Conservation (phyloP, 1,140 invertebrate species). For the Drosophila funebris region DNA sequence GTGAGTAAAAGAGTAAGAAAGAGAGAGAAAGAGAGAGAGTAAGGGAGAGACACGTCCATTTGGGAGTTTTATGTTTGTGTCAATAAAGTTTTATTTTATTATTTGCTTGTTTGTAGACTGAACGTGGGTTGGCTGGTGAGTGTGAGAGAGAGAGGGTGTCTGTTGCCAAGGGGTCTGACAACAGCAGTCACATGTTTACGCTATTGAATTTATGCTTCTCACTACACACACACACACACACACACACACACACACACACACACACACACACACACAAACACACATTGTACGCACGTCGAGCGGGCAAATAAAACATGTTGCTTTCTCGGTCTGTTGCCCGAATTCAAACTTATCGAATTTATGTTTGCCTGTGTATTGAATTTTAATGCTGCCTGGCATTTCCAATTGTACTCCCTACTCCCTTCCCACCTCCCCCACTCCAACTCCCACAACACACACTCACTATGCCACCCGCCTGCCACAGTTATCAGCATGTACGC, state of each 20-base stretch:
- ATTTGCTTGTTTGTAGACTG: conserved; percentile 45
- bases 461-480: background rate
- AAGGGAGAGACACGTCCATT: conserved; percentile 52
- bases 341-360: conserved; percentile 78
- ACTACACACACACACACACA: conserved; percentile 14
- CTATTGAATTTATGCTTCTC: conserved; percentile 68
- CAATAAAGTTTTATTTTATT: conserved; percentile 81
- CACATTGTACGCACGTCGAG: conserved; percentile 55
- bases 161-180: conserved; percentile 40
- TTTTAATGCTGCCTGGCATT: conserved; percentile 64
- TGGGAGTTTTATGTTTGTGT: conserved; percentile 75
- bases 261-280: conserved; percentile 27
- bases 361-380: conserved; percentile 77
- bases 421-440: background rate
- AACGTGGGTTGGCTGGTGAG: too few relatives aligned
- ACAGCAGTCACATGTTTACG: conserved; percentile 60
- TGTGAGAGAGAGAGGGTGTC: background rate
- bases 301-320: conserved; percentile 75
- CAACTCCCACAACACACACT: too few relatives aligned
- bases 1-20: background rate
- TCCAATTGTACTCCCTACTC: conserved; percentile 22
- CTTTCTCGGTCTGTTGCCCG: conserved; percentile 51
- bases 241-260: conserved; percentile 13
- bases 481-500: conserved; percentile 47
- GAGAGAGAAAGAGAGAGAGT: background rate